A percentile compares a stretch with the other conserved stretches of the same genome.
Conservation (phyloP, 2,888 invertebrate species). For the Pterobdella sp. region DNA sequence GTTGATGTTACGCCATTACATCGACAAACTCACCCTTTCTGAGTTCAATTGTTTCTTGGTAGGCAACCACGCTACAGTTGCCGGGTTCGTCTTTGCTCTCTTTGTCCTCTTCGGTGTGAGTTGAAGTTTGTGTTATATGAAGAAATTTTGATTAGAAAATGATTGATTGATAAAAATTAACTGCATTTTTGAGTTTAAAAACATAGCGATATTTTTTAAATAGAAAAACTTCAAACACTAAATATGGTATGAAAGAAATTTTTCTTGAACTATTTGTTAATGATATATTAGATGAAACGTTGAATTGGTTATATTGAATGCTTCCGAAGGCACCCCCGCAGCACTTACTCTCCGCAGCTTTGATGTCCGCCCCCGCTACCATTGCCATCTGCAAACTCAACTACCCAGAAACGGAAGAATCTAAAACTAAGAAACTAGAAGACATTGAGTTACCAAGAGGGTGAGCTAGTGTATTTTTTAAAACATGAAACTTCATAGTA, state of each 20-base stretch:
- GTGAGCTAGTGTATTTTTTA: constrained; percentile 18
- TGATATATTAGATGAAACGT: no score
- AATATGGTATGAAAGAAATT: no score
- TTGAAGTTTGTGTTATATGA: not conserved
- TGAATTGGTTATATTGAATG: no score
- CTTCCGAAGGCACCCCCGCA: constrained; percentile 38
- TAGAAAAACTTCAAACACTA: no score
- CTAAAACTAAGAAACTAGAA: constrained; percentile 32
- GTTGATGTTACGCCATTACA: constrained; percentile 38
- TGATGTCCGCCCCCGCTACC: constrained; percentile 39
- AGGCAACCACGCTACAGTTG: constrained; percentile 39
- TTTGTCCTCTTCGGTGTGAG: constrained; percentile 39
- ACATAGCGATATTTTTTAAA: no score
- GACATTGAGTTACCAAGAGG: constrained; percentile 33
- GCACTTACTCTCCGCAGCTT: constrained; percentile 38
- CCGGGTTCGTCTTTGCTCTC: constrained; percentile 39
- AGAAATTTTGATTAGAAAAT: no score
- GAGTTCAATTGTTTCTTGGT: constrained; percentile 40
- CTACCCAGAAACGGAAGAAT: constrained; percentile 38
- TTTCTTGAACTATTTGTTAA: no score
- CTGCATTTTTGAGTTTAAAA: no score
- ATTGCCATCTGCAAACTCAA: constrained; percentile 38
- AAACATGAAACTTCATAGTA: not conserved
- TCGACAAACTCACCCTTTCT: constrained; percentile 37
- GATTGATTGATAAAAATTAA: no score